Conservation (phyloP, 92 coral and sea anemone genomes). For the Phymanthus crucifer region DNA sequence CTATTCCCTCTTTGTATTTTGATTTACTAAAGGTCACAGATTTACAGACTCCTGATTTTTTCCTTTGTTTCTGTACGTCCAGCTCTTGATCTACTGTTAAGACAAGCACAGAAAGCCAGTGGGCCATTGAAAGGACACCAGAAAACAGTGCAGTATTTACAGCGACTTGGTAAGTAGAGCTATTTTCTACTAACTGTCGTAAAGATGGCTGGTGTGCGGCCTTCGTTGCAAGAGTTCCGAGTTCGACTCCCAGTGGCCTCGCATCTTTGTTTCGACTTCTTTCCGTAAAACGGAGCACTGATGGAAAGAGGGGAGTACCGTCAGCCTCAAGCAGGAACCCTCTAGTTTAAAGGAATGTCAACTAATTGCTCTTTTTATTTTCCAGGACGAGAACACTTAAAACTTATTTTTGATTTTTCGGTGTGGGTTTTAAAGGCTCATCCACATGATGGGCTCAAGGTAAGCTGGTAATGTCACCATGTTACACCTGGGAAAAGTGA, state of each 20-base stretch:
- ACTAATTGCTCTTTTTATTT: background rate
- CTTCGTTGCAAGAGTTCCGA: background rate
- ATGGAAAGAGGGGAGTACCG: no score
- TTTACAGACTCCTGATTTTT: background rate
- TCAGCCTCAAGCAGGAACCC: no score
- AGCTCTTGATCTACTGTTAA: slow-evolving; percentile 87
- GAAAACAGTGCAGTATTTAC: slow-evolving; percentile 92
- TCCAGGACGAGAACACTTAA: slow-evolving; percentile 83
- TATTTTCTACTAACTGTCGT: no score
- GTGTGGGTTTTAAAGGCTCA: slow-evolving; percentile 97
- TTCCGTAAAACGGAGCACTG: no score
- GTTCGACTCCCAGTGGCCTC: no score
- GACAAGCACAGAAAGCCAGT: slow-evolving; percentile 94
- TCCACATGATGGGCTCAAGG: slow-evolving; percentile 96
- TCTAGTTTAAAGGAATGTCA: no score
- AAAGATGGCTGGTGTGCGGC: no score
- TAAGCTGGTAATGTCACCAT: background rate
- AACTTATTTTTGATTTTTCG: slow-evolving; percentile 90
- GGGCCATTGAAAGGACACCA: slow-evolving; percentile 89
- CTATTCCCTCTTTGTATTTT: no score
- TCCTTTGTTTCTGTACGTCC: background rate
- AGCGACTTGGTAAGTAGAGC: slow-evolving; percentile 74
- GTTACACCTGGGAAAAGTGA: background rate
- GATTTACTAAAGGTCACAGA: background rate
- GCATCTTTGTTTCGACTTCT: no score